Base-by-base conservation (phyloP, 2,888 invertebrate species). In the Helicoverpa assulta region DNA sequence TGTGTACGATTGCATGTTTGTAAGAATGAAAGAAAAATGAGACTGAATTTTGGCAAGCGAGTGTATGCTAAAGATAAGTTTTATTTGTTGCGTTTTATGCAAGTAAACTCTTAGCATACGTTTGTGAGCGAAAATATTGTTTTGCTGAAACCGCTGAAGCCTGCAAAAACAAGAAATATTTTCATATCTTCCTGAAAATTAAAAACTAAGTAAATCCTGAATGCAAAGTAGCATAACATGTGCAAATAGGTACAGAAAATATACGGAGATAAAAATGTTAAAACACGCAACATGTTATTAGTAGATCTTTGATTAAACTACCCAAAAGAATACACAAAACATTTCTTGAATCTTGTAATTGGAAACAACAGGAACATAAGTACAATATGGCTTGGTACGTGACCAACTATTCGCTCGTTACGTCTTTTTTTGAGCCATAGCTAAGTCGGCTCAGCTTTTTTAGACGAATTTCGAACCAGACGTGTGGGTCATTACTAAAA, bases 301-400 rank as follows among this genome's bases (percentile, higher is more conserved):
- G 5, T 29, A 29, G 2, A 29, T 4, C 29, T 4, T 5, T 29
- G 29, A 29, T 59, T 19, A 50, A 43, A 16, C 63, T 12, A 37
- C n/a, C 1, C 62, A 53, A 64, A 58, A 33, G 51, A 19, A n/a
- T 52, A 47, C 59, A 37, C 21, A 53, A 26, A 37, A 53, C 52
- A 67, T 75, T 79, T 57, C 70, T 61, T 33, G 56, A 64, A 66
- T 66, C 50, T 53, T 66, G 61, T 76, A 65, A 79, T 76, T 80
- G 67, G 65, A 79, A 76, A 64, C 67, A 61, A 50, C 51, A 59
- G 74, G 62, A 21, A 47, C 47, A 57, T 43, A 16, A 54, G 57
- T 61, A 67, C 67, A 56, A 62, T 67, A 67, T 29, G 54, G 12
- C 51, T 56, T 66, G 26, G 59, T 78, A 79, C 77, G 77, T 77